Evolutionary conservation across 1,140 invertebrate species (phyloP), one percentile per base, ranked within the genome.

Genomic region (Bombus confusus): DNA sequence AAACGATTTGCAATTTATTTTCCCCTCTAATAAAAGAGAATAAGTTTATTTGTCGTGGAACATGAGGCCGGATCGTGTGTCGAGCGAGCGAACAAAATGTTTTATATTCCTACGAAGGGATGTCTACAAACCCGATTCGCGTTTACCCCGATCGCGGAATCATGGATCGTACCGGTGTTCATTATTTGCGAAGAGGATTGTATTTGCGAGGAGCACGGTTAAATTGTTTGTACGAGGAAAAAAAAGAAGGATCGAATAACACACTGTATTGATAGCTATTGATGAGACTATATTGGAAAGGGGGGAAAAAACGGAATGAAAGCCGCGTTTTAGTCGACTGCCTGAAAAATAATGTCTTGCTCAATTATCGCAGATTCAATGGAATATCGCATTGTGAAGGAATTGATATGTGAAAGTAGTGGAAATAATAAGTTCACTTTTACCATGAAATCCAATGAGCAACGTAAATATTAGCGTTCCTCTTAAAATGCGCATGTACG

Each of bases 1-100:
- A 37, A 69, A 37, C 68, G 34, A 37, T 34, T 69, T 25, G 68
- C 68, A 69, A 69, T 69, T 69, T 69, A n/a, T 34, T n/a, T 69
- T 69, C 68, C 2, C n/a, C 31, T n/a, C 34, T 69, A 69, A 69
- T 69, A 69, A 69, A 69, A 69, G 47, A 52, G 47, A 37, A 37
- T 25, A 69, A 69, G 37, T 71, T n/a, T 71, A 34, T 71, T 71
- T 71, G 37, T 12, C 37, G 3, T 12, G 37, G 12, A 39, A 71
- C 37, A 39, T 8, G 34, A 25, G 37, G 22, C 2, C 10, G 34
- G 69, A 28, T 13, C 37, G 12, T 66, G 59, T 37, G 68, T 37
- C 68, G 68, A 69, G 3, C 18, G 34, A 31, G 31, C 22, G 31
- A 69, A n/a, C 13, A 69, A 39, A 39, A 39, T 18, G 37, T 71